These are phyloP conservation scores for Dasypolia templi DNA, from an alignment of 2,888 invertebrate genomes.

Conservation along the genomic window DNA sequence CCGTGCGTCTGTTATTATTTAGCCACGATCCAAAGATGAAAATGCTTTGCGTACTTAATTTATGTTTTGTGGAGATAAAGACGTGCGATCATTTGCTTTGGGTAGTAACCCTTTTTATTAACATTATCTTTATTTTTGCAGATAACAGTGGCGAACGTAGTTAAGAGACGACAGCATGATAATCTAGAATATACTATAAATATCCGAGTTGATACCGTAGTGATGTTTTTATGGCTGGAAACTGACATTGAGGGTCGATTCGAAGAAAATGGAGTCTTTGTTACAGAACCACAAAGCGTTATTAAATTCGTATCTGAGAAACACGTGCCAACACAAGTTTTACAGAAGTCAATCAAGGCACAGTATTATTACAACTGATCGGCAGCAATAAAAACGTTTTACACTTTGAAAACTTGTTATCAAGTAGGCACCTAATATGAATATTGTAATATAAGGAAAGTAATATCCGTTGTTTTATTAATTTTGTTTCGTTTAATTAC, in stretches of 20 bases:
- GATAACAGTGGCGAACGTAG: conserved; percentile 73
- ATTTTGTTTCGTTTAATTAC: background rate
- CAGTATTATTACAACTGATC: conserved; percentile 80
- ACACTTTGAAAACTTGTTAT: background rate
- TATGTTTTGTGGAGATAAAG: background rate
- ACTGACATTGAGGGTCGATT: conserved; percentile 91
- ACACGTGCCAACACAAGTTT: conserved; percentile 67
- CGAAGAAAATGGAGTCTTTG: conserved; percentile 94
- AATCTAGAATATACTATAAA: conserved; percentile 72
- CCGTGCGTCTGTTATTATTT: no score
- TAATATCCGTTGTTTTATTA: conserved; percentile 6
- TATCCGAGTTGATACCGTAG: conserved; percentile 87
- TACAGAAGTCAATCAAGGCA: conserved; percentile 77
- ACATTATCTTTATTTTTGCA: conserved; percentile 66
- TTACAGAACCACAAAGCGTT: conserved; percentile 75
- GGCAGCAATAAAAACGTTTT: background rate
- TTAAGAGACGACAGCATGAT: conserved; percentile 52
- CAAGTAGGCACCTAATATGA: background rate
- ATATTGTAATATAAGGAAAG: conserved; percentile 12
- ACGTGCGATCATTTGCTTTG: background rate
- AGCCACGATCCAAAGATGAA: background rate
- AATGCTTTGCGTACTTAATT: background rate
- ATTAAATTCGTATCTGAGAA: conserved; percentile 70
- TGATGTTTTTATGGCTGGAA: conserved; percentile 93
- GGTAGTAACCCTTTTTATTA: no score